Base-by-base conservation (phyloP, 2,113 vertebrate species). In the Pipra filicauda region DNA sequence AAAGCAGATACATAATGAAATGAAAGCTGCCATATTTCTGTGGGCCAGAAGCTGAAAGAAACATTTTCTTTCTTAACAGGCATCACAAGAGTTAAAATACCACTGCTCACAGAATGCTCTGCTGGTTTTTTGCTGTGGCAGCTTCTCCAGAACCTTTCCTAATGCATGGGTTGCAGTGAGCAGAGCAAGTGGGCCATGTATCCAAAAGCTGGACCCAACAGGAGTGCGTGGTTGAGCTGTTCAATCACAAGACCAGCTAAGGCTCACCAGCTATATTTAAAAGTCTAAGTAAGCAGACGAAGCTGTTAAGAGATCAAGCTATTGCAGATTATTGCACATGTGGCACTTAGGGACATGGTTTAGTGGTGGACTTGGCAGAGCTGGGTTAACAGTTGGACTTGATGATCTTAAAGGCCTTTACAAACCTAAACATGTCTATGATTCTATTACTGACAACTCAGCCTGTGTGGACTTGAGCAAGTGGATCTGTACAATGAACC, bases 201-300 rank as follows among this genome's bases (percentile, higher is more conserved):
- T 21, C n/a, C 41, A 27, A 14, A 58, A 71, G 19, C 0, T 71
- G 72, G 72, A 77, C 67, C 43, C 37, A 62, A 33, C 2, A 54
- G 51, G 26, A 80, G 9, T 4, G 13, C 30, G 31, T 35, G 41
- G 9, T 5, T 80, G 66, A 94, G 82, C 58, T 62, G 28, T 43
- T 90, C 55, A 58, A 21, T 18, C 64, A 49, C 1, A 3, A 74
- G 75, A 70, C 26, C 55, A 62, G 79, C 65, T 71, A 71, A 80
- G 59, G 61, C 81, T 89, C 66, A 35, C 49, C 37, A 69, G 57
- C 27, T 86, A 70, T 88, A 83, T 88, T 95, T 92, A 95, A 86
- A 51, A 76, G 59, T 12, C 46, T 69, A 73, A 87, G 59, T 49
- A 93, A 85, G 67, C 8, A 70, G 54, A 23, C 1, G 0, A 93